Conservation (phyloP, 2,113 vertebrate genomes). For the Balaeniceps rex region DNA sequence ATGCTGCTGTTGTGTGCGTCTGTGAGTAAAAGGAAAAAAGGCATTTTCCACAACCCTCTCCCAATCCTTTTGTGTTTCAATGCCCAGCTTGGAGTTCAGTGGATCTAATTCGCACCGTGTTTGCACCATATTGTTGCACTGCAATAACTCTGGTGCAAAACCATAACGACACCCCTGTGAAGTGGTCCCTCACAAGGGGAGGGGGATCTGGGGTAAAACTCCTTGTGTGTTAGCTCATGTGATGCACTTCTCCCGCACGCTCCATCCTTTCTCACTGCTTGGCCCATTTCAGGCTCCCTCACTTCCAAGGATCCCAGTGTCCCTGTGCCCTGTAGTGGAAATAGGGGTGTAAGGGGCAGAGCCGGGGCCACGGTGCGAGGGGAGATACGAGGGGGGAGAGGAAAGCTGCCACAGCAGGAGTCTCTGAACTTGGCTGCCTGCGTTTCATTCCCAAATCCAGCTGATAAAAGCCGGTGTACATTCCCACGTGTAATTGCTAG, state of each 20-base stretch:
- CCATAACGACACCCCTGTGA: background rate
- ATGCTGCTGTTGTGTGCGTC: background rate
- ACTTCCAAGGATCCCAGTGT: background rate
- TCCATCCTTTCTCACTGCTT: background rate
- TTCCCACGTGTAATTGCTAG: background rate
- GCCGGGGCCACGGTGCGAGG: accelerated
- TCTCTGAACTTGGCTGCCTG: background rate
- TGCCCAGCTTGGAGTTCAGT: background rate
- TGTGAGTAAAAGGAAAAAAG: background rate
- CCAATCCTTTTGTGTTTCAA: background rate
- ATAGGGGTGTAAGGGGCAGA: background rate
- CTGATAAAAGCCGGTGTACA: background rate
- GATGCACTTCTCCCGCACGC: background rate
- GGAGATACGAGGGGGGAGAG: background rate
- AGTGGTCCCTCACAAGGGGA: background rate
- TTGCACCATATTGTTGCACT: background rate
- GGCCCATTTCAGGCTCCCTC: background rate
- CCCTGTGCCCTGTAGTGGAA: background rate
- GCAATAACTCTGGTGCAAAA: background rate
- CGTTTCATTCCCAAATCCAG: background rate
- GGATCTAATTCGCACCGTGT: accelerated
- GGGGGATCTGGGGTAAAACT: background rate
- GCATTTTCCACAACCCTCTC: background rate
- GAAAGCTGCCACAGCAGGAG: background rate
- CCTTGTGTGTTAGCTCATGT: background rate